Conservation (phyloP, 2,888 invertebrate species). For the Epistrophe grossulariae region DNA sequence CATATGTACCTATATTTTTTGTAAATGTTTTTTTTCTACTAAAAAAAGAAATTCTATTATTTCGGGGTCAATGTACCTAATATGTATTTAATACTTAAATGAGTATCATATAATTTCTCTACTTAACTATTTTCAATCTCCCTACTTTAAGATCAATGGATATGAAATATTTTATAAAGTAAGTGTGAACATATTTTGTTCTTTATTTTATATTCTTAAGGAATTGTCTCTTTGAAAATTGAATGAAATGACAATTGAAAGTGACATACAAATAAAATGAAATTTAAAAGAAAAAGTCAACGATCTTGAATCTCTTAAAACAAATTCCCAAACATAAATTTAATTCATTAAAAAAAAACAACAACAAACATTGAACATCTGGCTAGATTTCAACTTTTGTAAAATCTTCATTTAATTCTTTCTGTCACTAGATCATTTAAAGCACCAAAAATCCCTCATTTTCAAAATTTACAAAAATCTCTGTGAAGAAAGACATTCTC, state of each 20-base stretch:
- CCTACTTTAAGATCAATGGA: no score
- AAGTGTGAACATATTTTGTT: background rate
- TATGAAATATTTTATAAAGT: no score
- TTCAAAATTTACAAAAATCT: constrained; percentile 13
- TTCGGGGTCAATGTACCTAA: no score
- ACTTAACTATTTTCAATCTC: no score
- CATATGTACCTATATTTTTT: no score
- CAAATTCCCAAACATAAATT: constrained; percentile 3
- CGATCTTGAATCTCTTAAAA: constrained; percentile 65
- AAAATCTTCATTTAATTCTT: constrained; percentile 36
- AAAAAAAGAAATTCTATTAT: no score
- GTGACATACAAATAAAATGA: constrained; percentile 52
- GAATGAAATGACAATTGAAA: constrained; percentile 48
- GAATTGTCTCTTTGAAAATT: constrained; percentile 3
- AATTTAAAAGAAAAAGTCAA: constrained; percentile 45
- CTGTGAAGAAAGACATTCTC: constrained; percentile 51
- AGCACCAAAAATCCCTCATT: constrained; percentile 30
- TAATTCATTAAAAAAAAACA: constrained; percentile 18
- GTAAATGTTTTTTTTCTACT: no score
- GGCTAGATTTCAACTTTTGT: constrained; percentile 43
- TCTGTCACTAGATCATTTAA: constrained; percentile 33
- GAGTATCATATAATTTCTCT: no score
- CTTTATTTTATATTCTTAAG: background rate
- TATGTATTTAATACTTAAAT: no score
- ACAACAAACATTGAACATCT: constrained; percentile 39